Base-by-base conservation (phyloP, 2,888 invertebrate species). In the Cheilosia vernalis region DNA sequence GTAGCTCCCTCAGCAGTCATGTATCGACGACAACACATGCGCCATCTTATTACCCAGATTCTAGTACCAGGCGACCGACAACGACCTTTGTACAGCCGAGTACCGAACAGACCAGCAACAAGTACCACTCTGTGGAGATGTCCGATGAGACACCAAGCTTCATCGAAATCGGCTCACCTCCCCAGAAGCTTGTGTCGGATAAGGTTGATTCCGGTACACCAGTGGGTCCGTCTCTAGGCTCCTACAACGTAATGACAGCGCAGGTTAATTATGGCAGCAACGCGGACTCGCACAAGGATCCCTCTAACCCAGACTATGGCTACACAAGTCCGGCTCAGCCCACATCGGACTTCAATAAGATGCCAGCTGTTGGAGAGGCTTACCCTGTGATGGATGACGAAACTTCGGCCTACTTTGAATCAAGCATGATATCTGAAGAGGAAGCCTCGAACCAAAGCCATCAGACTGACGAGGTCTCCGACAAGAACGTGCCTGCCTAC, bases 341-440 rank as follows among this genome's bases (percentile, higher is more conserved):
- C 5, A 91, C 91, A 2, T 90, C 91, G 0, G 89, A 91, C 49
- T 91, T 91, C 56, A 91, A 91, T 67, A 91, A 91, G 87, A 91
- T 91, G 92, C 91, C 91, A 0, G 90, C 89, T 2, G 87, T 90
- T 70, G 91, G 91, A 24, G 90, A 91, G 58, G 91, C 91, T 1
- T 92, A 91, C 24, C 91, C 92, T 0, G 89, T 91, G 10, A 83
- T 83, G 82, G 83, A 83, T 49, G 86, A 83, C 4, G 86, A 86
- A 33, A 83, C 82, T 0, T 86, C 86, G 0, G 83, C 72, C 9
- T 83, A 86, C 21, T 74, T 83, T 7, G 86, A 82, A 30, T 73
- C 61, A 0, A 87, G 87, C 24, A 72, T 86, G 19, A 77, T 89
- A 2, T 82, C 60, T 7, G 80, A 83, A 27, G 88, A 89, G 47